Base-by-base conservation (phyloP, 2,113 vertebrate genomes). In the Synodontis membranacea region DNA sequence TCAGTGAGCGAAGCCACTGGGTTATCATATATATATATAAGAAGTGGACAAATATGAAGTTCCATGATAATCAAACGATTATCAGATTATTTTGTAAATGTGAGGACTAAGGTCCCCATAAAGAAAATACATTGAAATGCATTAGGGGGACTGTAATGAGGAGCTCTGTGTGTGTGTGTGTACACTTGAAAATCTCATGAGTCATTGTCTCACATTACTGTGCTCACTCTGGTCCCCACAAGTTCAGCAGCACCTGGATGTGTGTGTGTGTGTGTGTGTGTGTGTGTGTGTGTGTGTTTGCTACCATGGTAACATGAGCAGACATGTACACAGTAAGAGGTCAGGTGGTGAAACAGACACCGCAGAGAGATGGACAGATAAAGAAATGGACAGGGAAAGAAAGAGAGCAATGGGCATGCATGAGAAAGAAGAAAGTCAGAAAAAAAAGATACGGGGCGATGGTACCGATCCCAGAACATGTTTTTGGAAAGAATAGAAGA, bases 341-440 rank as follows among this genome's bases (percentile, higher is more conserved):
- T 94, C 92, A 42, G 88, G 91, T 94, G 93, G 91, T 91, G 94
- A 93, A 94, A 93, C 88, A 54, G 90, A 94, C 90, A 93, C 82
- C 83, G 17, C 8, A 50, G 39, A 46, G 72, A 84, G 84, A 85
- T 80, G 85, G 86, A 90, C 86, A 88, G 91, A 88, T 72, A 78
- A 82, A 85, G 75, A 81, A 76, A 80, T 60, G 48, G 31, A 58
- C 83, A 88, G 90, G 86, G 90, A 91, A 19, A 52, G 50, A 89
- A 88, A 80, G 75, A 25, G 86, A 87, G 91, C 89, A 75, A 48
- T 72, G 58, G 15, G 25, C 5, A 0, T 17, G 72, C 25, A n/a
- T 6, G 76, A 84, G 83, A 60, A 17, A 76, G n/a, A 79, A 87
- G 86, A 85, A 76, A 82, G 39, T 58, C 58, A 90, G 85, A 87